phyloP scores from a whole-genome alignment of 2,797 vertebrate species.

The Chrysocyon brachyurus region DNA sequence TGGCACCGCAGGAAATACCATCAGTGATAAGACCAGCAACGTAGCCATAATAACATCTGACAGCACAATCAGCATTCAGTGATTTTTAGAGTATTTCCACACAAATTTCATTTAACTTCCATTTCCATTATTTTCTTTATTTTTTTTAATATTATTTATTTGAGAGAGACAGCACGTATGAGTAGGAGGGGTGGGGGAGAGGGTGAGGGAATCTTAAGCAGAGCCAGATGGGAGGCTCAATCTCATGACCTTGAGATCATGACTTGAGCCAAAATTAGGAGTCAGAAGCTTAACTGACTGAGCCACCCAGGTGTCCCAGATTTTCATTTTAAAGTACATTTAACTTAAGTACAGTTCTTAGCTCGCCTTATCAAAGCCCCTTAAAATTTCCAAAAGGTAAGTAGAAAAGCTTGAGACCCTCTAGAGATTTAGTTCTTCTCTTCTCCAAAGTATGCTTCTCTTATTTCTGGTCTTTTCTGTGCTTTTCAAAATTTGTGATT shows the following conservation, averaged over 20 bases:
- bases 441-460: neutral
- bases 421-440: neutral
- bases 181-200: neutral
- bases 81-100: neutral
- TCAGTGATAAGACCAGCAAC: neutral
- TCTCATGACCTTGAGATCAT: neutral
- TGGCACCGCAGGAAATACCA: no score
- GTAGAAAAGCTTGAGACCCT: neutral
- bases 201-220: neutral
- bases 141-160: neutral
- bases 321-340: slow-evolving; percentile 14
- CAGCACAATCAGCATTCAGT: neutral
- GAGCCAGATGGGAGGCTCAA: neutral
- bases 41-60: neutral
- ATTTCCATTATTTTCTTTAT: neutral
- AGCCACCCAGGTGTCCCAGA: neutral
- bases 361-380: neutral
- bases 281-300: neutral
- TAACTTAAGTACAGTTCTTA: neutral
- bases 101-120: neutral
- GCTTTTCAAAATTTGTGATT: neutral
- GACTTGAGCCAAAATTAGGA: neutral
- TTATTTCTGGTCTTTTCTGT: neutral
- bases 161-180: neutral
- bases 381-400: slow-evolving; percentile 17